Evolutionary conservation across 2,888 invertebrate genomes (phyloP).

Genomic region (Pharmacophagus antenor): DNA sequence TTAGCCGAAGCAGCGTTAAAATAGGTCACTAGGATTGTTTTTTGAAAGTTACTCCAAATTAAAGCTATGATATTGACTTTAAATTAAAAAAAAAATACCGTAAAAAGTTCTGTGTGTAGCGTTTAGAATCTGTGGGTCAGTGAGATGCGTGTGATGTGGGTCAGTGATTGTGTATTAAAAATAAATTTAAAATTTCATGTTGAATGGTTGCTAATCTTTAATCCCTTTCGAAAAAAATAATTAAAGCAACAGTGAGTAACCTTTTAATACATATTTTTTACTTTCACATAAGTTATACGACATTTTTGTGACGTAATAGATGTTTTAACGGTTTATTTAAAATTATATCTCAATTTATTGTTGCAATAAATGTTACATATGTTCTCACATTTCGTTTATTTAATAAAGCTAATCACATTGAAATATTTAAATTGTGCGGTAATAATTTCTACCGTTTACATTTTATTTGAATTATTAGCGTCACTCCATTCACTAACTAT

Average conservation of each 20-base stretch:
- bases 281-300: background rate
- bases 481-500: no score
- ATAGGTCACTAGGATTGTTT: constrained; percentile 10
- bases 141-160: background rate
- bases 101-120: background rate
- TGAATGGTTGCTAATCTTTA: background rate
- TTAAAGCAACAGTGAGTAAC: background rate
- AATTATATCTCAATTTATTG: background rate
- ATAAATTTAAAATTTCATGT: background rate
- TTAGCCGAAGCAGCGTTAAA: constrained; percentile 6
- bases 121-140: background rate
- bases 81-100: background rate
- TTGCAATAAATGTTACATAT: background rate
- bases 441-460: no score
- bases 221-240: background rate
- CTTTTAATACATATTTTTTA: background rate
- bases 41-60: background rate
- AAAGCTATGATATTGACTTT: background rate
- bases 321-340: background rate
- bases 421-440: no score
- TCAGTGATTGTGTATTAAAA: background rate
- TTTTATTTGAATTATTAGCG: no score
- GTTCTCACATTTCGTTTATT: no score
- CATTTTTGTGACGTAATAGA: background rate
- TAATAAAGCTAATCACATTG: no score